Base-by-base conservation (phyloP, 2,113 vertebrate species). In the Anguilla japonica region DNA sequence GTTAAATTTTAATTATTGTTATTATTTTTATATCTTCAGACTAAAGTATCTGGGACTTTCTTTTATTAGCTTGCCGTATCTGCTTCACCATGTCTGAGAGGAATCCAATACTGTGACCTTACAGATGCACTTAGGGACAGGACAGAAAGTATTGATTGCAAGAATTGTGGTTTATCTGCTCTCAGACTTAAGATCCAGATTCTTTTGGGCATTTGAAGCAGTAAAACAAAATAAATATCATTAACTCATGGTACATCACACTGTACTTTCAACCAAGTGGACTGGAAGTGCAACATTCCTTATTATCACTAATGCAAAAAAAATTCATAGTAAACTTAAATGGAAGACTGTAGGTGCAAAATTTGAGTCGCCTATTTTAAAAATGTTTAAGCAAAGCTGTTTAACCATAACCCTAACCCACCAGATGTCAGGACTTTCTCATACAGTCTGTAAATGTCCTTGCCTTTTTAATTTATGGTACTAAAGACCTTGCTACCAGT, bases 81-180 rank as follows among this genome's bases (percentile, higher is more conserved):
- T 50, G 85, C 81, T 87, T 88, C 34, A 81, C 88, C 83, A 86
- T 63, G 79, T 87, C 81, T 86, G 86, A 82, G 78, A 86, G 79
- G 89, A 93, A 93, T 93, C 92, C 92, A 87, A 96, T 95, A 92
- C 86, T 87, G 88, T 93, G 92, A 94, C 93, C 94, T 94, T 94
- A 94, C 85, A 89, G 90, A 91, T 86, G 86, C 90, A 89, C 87
- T 91, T 81, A 88, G 92, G 91, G 90, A 89, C 89, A 84, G 84
- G 85, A 88, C 86, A 93, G 93, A 88, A 91, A 89, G 50, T 92
- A 94, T 94, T 90, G 94, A 96, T 91, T 93, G 91, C 90, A 84
- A 91, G 91, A 88, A 93, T 88, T 90, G 89, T 81, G 87, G 87
- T 92, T 95, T 91, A 92, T 95, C 92, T 89, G 91, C 88, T 85